phyloP scores from a whole-genome alignment of 2,888 invertebrate genomes.

The Drosophila formosana region DNA sequence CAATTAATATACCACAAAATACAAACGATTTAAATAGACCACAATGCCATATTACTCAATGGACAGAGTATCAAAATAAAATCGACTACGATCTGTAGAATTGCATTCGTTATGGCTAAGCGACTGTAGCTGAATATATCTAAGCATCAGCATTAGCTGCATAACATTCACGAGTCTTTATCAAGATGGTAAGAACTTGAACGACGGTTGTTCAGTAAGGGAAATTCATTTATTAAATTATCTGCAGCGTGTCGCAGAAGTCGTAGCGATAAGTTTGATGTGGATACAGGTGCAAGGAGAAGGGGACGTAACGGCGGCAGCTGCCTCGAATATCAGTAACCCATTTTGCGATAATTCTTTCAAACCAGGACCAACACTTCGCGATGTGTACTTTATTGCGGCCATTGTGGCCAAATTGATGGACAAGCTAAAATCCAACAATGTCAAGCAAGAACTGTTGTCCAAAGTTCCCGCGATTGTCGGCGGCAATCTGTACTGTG shows the following conservation, averaged over 20 bases:
- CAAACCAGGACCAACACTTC: background rate
- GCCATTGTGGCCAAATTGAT: slow-evolving; percentile 10
- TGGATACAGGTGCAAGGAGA: no score
- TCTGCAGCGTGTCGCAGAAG: background rate
- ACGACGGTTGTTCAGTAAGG: background rate
- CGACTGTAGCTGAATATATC: background rate
- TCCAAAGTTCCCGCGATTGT: slow-evolving; percentile 8
- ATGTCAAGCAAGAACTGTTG: slow-evolving; percentile 3
- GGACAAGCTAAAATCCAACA: background rate
- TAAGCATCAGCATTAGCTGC: background rate
- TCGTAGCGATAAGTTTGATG: background rate
- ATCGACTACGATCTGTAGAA: slow-evolving; percentile 14
- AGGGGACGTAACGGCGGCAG: no score
- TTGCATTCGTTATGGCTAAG: slow-evolving; percentile 2
- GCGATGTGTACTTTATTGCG: slow-evolving; percentile 10
- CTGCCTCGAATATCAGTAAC: background rate
- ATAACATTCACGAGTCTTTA: background rate
- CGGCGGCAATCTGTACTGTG: slow-evolving; percentile 31
- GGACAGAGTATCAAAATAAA: background rate
- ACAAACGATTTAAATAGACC: no score
- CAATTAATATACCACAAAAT: no score
- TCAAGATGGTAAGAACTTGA: slow-evolving; percentile 27
- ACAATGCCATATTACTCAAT: no score
- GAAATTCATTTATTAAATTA: background rate
- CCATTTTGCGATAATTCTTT: slow-evolving; percentile 21